phyloP scores from a whole-genome alignment of 2,797 vertebrate genomes.

The Nothura maculosa region DNA sequence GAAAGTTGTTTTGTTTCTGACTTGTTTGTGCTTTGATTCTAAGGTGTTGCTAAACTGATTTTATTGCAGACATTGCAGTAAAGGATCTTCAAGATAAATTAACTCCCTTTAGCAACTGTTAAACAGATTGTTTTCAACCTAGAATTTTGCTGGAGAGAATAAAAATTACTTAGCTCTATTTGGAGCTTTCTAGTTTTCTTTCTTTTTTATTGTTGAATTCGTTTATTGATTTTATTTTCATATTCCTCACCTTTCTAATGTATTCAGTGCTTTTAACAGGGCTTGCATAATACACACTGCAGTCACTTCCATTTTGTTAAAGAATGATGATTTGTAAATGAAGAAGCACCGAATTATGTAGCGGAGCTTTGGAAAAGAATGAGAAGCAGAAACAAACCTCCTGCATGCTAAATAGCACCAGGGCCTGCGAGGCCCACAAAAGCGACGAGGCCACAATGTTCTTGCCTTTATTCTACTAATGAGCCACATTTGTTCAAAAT shows the following conservation, averaged over 20 bases:
- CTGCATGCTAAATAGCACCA: constrained; percentile 32
- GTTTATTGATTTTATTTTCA: background rate
- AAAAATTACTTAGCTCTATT: background rate
- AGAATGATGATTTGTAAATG: constrained; percentile 27
- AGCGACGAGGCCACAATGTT: background rate
- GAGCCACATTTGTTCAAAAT: background rate
- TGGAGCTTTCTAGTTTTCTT: background rate
- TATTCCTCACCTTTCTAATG: background rate
- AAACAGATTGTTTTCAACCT: background rate
- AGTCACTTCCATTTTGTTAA: constrained; percentile 19
- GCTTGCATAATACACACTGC: background rate
- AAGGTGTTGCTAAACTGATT: background rate
- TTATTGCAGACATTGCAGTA: background rate
- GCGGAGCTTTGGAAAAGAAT: background rate
- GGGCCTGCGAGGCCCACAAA: background rate
- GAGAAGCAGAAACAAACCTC: constrained; percentile 25
- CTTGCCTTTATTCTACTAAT: background rate
- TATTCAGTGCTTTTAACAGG: background rate
- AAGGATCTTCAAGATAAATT: background rate
- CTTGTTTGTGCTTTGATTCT: background rate
- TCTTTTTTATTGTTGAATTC: background rate
- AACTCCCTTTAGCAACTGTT: background rate
- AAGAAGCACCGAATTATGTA: constrained; percentile 12
- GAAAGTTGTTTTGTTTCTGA: background rate
- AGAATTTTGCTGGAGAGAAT: background rate